These are phyloP conservation scores for Nylanderia fulva DNA, from an alignment of 1,140 invertebrate genomes.

Conservation along the genomic window DNA sequence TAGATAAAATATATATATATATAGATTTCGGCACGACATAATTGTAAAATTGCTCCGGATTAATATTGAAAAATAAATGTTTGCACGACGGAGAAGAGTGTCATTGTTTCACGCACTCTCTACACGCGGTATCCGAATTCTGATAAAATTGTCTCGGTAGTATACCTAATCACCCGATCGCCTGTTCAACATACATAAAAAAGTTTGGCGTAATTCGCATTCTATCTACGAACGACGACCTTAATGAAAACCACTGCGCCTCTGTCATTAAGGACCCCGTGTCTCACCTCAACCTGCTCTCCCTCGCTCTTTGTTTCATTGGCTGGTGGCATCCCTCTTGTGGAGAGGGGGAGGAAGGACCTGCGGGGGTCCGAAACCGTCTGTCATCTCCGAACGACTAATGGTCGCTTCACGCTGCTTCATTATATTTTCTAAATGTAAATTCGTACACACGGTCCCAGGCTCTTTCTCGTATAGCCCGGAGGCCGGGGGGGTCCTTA, in stretches of 20 bases:
- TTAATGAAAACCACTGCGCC: slow-evolving; percentile 78
- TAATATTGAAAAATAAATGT: neutral
- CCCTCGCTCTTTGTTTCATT: slow-evolving; percentile 80
- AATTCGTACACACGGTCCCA: slow-evolving; percentile 84
- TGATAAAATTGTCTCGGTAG: slow-evolving; percentile 22
- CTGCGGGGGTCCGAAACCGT: slow-evolving; percentile 85
- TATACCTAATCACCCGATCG: slow-evolving; percentile 48
- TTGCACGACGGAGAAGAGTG: neutral
- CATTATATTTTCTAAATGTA: slow-evolving; percentile 87
- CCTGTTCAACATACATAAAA: slow-evolving; percentile 32
- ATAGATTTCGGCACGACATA: too few species aligned
- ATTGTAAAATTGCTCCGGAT: neutral
- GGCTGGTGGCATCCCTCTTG: slow-evolving; percentile 66
- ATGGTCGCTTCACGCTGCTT: slow-evolving; percentile 86
- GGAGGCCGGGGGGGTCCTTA: slow-evolving; percentile 77
- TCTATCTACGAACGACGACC: slow-evolving; percentile 48
- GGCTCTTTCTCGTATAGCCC: slow-evolving; percentile 67
- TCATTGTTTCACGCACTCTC: neutral
- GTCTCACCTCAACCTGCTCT: slow-evolving; percentile 65
- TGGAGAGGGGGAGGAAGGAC: slow-evolving; percentile 73
- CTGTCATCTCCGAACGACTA: slow-evolving; percentile 86
- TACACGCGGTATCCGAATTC: neutral
- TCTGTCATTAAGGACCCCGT: slow-evolving; percentile 78
- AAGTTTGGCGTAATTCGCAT: slow-evolving; percentile 50
- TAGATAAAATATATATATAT: too few species aligned